Evolutionary conservation across 2,888 invertebrate species (phyloP).

Genomic region (Apamea epomidion): DNA sequence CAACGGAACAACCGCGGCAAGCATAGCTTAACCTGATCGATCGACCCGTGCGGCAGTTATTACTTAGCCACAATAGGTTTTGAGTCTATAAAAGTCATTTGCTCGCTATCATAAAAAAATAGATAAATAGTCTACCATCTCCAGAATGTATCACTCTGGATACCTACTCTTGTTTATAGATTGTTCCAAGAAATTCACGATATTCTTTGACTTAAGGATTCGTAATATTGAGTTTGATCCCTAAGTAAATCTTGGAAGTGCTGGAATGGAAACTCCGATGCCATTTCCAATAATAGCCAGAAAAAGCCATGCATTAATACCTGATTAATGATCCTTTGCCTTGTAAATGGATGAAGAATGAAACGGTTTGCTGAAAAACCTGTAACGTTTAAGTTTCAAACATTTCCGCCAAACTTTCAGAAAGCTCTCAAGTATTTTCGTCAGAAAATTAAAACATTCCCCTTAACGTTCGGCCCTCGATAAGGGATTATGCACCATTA

Average conservation of each 20-base stretch:
- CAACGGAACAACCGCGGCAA: no score
- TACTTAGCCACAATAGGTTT: not conserved
- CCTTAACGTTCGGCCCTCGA: conserved; percentile 82
- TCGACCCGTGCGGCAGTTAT: no score
- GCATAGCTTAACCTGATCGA: no score
- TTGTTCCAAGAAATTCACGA: no score
- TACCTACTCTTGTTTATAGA: not conserved
- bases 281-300: not conserved
- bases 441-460: conserved; percentile 50
- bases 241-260: not conserved
- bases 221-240: not conserved
- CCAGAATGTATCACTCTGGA: not conserved
- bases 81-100: not conserved
- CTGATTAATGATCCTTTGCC: not conserved
- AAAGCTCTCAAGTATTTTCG: not conserved
- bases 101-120: not conserved
- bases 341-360: not conserved
- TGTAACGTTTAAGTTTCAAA: not conserved
- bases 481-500: conserved; percentile 89
- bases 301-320: not conserved
- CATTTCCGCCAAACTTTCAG: not conserved
- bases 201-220: not conserved
- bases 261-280: not conserved
- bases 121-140: not conserved
- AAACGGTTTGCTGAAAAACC: not conserved